These are phyloP conservation scores for Ferrisia virgata DNA, from an alignment of 2,888 invertebrate species.

Conservation along the genomic window DNA sequence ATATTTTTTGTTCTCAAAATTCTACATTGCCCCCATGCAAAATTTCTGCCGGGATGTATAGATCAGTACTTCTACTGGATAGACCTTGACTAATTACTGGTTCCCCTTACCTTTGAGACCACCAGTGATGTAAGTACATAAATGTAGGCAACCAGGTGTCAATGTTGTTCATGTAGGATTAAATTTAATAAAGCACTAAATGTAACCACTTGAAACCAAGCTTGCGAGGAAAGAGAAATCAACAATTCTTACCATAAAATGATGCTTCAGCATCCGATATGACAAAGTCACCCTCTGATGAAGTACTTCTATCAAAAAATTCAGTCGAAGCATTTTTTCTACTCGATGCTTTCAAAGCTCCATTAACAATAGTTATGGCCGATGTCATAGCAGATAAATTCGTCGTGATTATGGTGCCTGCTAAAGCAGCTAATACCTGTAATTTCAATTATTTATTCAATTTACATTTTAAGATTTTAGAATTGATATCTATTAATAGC, in stretches of 20 bases:
- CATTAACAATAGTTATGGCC: slow-evolving; percentile 9
- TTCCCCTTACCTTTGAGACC: too few relatives aligned
- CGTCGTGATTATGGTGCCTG: slow-evolving; percentile 6
- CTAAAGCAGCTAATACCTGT: slow-evolving; percentile 1
- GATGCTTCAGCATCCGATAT: slow-evolving; percentile 14
- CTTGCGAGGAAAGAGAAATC: not conserved
- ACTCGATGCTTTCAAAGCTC: not conserved
- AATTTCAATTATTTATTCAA: not conserved
- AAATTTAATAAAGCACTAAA: too few relatives aligned
- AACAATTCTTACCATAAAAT: not conserved
- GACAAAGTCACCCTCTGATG: not conserved
- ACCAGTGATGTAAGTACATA: too few relatives aligned
- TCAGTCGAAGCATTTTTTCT: not conserved
- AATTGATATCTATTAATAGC: not conserved
- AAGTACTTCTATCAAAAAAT: not conserved
- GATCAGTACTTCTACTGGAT: too few relatives aligned
- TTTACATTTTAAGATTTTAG: not conserved
- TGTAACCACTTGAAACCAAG: not conserved
- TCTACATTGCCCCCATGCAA: too few relatives aligned
- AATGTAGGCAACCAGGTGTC: too few relatives aligned
- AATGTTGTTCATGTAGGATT: too few relatives aligned
- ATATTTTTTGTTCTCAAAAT: too few relatives aligned
- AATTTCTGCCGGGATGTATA: too few relatives aligned
- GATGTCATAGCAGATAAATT: slow-evolving; percentile 13
- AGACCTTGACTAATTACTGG: too few relatives aligned